These are phyloP conservation scores for Phytoseiulus persimilis DNA, from an alignment of 2,888 invertebrate species.

Conservation along the genomic window DNA sequence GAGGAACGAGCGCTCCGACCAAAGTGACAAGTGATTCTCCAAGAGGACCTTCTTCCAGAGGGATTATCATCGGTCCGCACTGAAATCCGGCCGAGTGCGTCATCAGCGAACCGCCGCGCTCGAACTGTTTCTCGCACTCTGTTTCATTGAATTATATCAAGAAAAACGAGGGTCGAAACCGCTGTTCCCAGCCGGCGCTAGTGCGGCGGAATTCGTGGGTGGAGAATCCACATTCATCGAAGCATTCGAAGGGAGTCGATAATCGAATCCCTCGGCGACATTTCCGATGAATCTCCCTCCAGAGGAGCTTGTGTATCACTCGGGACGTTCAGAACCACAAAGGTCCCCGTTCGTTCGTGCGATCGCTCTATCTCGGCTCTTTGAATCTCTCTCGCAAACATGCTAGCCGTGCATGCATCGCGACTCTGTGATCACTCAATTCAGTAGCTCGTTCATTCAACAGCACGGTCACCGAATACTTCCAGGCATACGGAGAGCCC, in stretches of 20 bases:
- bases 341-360: neutral
- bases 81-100: too few relatives aligned
- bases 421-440: neutral
- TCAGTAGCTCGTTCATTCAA: neutral
- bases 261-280: neutral
- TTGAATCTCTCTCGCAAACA: too few relatives aligned
- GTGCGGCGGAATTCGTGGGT: neutral
- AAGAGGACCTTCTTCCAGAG: too few relatives aligned
- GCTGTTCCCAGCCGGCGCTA: neutral
- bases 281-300: neutral
- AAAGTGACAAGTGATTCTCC: too few relatives aligned
- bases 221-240: neutral
- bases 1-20: too few relatives aligned
- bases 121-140: neutral
- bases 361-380: too few relatives aligned
- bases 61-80: too few relatives aligned
- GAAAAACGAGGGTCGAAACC: neutral
- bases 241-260: neutral
- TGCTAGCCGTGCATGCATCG: too few relatives aligned
- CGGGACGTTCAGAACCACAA: neutral
- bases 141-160: neutral
- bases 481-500: neutral
- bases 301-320: neutral
- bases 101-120: too few relatives aligned
- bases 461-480: neutral